Evolutionary conservation across 1,140 invertebrate genomes (phyloP).

Genomic region (Penaeus chinensis): DNA sequence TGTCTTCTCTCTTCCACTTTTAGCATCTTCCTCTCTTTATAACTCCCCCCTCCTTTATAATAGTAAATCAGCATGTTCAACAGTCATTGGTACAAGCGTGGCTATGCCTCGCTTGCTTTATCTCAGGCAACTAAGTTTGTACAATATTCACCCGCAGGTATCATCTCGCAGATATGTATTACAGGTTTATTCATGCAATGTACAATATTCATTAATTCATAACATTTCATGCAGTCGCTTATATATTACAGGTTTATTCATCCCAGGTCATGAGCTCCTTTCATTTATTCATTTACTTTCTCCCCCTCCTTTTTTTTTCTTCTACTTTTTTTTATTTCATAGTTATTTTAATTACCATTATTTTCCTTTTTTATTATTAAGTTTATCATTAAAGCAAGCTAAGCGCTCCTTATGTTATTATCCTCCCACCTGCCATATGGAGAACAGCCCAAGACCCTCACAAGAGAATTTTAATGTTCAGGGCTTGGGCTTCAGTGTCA

Average conservation of each 20-base stretch:
- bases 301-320: neutral
- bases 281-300: conserved; percentile 20
- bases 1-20: no score
- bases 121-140: conserved; percentile 57
- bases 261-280: conserved; percentile 46
- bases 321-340: neutral
- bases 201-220: conserved; percentile 47
- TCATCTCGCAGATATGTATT: conserved; percentile 38
- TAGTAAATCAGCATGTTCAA: conserved; percentile 48
- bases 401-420: no score
- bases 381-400: no score
- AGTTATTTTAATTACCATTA: no score
- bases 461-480: no score
- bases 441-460: no score
- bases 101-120: conserved; percentile 38
- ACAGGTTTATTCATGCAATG: conserved; percentile 52
- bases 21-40: no score
- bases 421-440: no score
- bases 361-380: no score
- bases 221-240: conserved; percentile 41
- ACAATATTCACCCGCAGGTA: conserved; percentile 55
- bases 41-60: no score
- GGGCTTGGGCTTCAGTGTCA: no score
- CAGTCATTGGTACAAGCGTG: conserved; percentile 51
- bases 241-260: conserved; percentile 51